Base-by-base conservation (phyloP, 2,888 invertebrate species). In the Volucella inanis region DNA sequence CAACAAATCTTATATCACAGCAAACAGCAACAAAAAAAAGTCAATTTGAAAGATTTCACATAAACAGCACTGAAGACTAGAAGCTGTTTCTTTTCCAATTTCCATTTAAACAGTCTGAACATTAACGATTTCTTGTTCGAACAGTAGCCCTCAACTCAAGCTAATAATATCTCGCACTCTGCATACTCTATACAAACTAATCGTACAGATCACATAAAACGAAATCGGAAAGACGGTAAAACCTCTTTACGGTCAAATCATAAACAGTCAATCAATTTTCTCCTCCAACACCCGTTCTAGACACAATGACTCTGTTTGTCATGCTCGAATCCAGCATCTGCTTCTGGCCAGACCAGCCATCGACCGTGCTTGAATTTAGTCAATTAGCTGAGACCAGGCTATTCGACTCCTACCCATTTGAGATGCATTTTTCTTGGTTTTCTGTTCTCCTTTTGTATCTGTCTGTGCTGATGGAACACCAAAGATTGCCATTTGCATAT, bases 181-280 rank as follows among this genome's bases (percentile, higher is more conserved):
- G 52, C 71, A 62, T 39, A 62, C 14, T 41, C 39, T 38, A 2
- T 47, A 31, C 54, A 54, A 62, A 61, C 62, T 78, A 62, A 72
- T 72, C 49, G 43, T 57, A 22, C n/a, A 55, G 39, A 62, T 50
- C 76, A 6, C 55, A 54, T 72, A 43, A 78, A 62, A 64, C 14
- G 12, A 76, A 78, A 65, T 10, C 9, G 15, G 67, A 64, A 78
- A 31, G 8, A 47, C 57, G 64, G 72, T 78, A 74, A 68, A 82
- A 67, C 61, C 71, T 49, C 71, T 78, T 81, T 77, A 76, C 10
- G 76, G 67, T 47, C 18, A 71, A 77, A 77, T 77, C 76, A 85
- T 77, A 81, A 80, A 81, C 81, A 85, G 85, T 85, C 85, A 81
- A 85, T 85, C 81, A 85, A 81, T 81, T 81, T 81, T 67, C 71